Evolutionary conservation across 2,888 invertebrate species (phyloP), one percentile per base, ranked within the genome.

Genomic region (Galerucella nymphaeae): DNA sequence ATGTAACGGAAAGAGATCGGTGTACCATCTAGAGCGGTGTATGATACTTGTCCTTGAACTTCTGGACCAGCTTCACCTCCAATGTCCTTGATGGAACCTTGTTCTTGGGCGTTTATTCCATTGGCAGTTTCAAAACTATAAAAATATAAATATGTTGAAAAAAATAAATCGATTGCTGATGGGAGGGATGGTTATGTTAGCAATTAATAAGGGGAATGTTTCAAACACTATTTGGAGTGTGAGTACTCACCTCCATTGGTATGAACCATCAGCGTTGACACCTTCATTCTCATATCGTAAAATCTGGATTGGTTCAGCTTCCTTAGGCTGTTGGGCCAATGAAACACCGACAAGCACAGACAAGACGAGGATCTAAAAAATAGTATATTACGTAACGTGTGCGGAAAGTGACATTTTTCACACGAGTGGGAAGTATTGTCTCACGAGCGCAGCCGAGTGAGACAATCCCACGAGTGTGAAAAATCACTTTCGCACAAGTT

Each of bases 71-170:
- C 84, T 13, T 80, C 76, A 75, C 83, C 82, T 76, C 85, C 86
- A 41, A 84, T 82, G 66, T 84, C 84, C 72, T 87, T 87, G 71
- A 86, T 79, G 74, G 85, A 86, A 45, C 86, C 86, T 79, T 90
- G 89, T 81, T 93, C 93, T 79, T 93, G 90, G 0, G 90, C 93
- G 3, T 87, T 87, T 77, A 93, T 93, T 14, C 93, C 93, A 82
- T 94, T 93, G 42, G 91, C 93, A 63, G 93, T 93, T 85, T 93
- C 92, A 80, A 93, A 93, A 77, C 91, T 55, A 2, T n/a, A 23
- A 3, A 23, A 23, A n/a, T n/a, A n/a, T n/a, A n/a, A n/a, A n/a
- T n/a, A n/a, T n/a, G n/a, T n/a, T n/a, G n/a, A n/a, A n/a, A 23
- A 23, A 1, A 23, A 23, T 2, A 23, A 3, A 23, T 2, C 3